Conservation (phyloP, 1,140 invertebrate genomes). For the Dinothrombium tinctorium region DNA sequence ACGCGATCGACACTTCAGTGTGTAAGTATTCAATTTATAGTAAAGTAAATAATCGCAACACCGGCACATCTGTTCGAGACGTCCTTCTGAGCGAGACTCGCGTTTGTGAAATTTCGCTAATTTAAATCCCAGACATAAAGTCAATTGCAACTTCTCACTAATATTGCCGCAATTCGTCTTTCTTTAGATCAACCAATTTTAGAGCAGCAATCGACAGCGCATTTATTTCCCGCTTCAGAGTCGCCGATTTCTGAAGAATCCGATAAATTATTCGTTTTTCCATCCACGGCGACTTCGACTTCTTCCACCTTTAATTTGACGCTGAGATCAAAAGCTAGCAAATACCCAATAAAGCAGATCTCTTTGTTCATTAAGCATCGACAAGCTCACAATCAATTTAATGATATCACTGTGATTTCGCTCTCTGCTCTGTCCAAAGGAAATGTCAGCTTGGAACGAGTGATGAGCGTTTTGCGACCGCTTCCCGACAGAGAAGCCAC, state of each 20-base stretch:
- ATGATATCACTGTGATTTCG: not conserved
- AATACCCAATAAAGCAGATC: not conserved
- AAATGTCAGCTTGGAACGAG: not conserved
- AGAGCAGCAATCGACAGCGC: not conserved
- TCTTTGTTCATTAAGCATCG: constrained; percentile 2
- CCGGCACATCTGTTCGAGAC: not conserved
- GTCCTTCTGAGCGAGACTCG: not conserved
- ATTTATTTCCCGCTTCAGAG: not conserved
- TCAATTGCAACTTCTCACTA: not conserved
- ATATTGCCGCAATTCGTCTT: too few species aligned
- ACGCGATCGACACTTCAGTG: constrained; percentile 1
- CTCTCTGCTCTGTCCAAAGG: not conserved
- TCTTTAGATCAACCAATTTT: not conserved
- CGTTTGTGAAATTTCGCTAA: not conserved
- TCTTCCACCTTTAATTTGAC: constrained; percentile 3
- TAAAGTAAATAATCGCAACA: too few species aligned
- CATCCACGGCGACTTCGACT: not conserved
- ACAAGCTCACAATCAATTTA: not conserved
- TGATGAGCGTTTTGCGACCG: not conserved
- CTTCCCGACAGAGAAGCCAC: not conserved
- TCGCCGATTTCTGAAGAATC: not conserved
- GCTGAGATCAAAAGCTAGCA: not conserved
- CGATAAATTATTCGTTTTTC: constrained; percentile 3
- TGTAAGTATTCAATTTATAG: constrained; percentile 7
- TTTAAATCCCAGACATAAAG: not conserved